Evolutionary conservation across 2,888 invertebrate species (phyloP).

Genomic region (Nomada flava): DNA sequence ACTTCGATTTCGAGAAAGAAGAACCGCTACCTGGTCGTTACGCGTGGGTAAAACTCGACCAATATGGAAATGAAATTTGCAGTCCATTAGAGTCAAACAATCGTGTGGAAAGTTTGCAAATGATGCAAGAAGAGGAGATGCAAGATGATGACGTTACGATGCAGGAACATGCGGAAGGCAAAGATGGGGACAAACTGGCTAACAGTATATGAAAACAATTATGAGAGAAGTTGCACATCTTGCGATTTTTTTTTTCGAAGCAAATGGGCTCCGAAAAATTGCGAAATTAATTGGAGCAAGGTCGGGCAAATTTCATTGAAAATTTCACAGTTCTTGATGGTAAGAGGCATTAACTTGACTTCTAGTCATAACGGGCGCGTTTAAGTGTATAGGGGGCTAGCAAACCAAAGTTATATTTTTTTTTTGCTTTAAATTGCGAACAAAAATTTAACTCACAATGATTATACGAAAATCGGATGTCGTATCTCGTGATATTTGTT

Average conservation of each 20-base stretch:
- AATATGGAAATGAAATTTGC: constrained; percentile 60
- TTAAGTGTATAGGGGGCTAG: constrained; percentile 2
- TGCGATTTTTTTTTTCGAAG: background rate
- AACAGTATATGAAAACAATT: constrained; percentile 15
- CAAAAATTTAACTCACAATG: background rate
- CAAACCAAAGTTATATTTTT: constrained; percentile 54
- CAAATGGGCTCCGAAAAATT: background rate
- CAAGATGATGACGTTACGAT: constrained; percentile 37
- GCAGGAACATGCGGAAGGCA: constrained; percentile 35
- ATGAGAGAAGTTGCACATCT: background rate
- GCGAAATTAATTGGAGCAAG: constrained; percentile 1
- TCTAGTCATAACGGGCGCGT: constrained; percentile 53
- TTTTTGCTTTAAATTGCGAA: constrained; percentile 8
- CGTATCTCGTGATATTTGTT: constrained; percentile 41
- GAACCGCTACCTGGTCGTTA: constrained; percentile 84
- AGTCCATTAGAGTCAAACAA: constrained; percentile 21
- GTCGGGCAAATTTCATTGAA: background rate
- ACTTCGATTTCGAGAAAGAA: constrained; percentile 86
- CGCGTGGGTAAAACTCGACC: constrained; percentile 84
- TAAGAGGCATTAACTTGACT: constrained; percentile 4
- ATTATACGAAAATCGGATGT: constrained; percentile 8
- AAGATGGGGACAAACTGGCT: constrained; percentile 28
- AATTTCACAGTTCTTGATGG: background rate
- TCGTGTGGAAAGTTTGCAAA: constrained; percentile 35
- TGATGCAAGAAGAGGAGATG: constrained; percentile 15